Evolutionary conservation across 2,113 vertebrate species (phyloP).

Genomic region (Psilopogon haemacephalus): DNA sequence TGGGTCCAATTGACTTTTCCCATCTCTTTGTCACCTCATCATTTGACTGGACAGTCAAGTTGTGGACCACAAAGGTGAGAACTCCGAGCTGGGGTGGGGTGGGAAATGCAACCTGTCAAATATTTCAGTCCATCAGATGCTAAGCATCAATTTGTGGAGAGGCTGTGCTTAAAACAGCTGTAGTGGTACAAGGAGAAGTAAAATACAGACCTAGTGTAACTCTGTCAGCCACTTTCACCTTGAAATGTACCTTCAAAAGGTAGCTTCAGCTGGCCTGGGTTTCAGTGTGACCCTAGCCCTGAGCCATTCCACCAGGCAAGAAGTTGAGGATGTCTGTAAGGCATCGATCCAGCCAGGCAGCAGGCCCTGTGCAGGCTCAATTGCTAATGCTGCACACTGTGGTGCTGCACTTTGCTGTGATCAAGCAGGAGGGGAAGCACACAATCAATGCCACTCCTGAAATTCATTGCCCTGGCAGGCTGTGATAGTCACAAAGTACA

Average conservation of each 20-base stretch:
- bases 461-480: background rate
- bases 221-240: background rate
- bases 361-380: background rate
- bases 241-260: background rate
- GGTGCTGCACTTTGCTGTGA: background rate
- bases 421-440: background rate
- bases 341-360: background rate
- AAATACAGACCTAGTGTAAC: background rate
- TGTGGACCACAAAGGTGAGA: slow-evolving; percentile 97
- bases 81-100: background rate
- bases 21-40: slow-evolving; percentile 97
- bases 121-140: background rate
- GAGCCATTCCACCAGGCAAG: background rate
- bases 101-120: background rate
- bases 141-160: background rate
- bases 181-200: background rate
- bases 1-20: slow-evolving; percentile 93
- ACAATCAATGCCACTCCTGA: background rate
- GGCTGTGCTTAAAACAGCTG: background rate
- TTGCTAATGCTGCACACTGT: background rate
- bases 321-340: background rate
- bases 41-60: slow-evolving; percentile 97
- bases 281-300: background rate
- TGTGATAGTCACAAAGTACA: background rate
- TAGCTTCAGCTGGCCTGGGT: background rate